These are phyloP conservation scores for Lamellibrachia satsuma DNA, from an alignment of 2,888 invertebrate species.

Conservation along the genomic window DNA sequence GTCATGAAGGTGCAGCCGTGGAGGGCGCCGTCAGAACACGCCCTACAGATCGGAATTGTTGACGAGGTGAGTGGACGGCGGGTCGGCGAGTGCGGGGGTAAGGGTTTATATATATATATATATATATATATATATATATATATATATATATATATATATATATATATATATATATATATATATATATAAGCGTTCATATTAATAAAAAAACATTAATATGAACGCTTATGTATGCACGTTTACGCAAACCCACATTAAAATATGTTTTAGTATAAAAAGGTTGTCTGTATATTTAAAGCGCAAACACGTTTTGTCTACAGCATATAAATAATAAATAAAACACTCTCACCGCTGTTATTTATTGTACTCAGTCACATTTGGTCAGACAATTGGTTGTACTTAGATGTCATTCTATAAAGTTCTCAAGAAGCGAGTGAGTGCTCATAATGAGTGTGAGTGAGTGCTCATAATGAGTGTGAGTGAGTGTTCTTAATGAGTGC, in stretches of 20 bases:
- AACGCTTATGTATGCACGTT: no score
- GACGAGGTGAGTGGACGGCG: background rate
- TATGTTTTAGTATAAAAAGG: background rate
- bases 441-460: background rate
- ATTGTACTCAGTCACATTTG: background rate
- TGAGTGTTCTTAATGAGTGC: background rate
- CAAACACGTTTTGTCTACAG: no score
- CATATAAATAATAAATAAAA: background rate
- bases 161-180: background rate
- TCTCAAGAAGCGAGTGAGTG: background rate
- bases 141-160: background rate
- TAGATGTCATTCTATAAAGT: background rate
- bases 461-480: background rate
- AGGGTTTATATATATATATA: background rate
- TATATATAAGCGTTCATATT: no score
- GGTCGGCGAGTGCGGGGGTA: background rate
- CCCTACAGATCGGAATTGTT: background rate
- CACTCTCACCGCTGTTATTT: background rate
- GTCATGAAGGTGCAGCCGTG: background rate
- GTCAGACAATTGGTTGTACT: background rate
- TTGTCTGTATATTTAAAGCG: no score
- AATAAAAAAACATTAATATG: no score
- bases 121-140: background rate
- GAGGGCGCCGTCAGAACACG: background rate
- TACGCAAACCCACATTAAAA: no score